phyloP scores from a whole-genome alignment of 2,888 invertebrate genomes.

The Vandiemenella viatica region DNA sequence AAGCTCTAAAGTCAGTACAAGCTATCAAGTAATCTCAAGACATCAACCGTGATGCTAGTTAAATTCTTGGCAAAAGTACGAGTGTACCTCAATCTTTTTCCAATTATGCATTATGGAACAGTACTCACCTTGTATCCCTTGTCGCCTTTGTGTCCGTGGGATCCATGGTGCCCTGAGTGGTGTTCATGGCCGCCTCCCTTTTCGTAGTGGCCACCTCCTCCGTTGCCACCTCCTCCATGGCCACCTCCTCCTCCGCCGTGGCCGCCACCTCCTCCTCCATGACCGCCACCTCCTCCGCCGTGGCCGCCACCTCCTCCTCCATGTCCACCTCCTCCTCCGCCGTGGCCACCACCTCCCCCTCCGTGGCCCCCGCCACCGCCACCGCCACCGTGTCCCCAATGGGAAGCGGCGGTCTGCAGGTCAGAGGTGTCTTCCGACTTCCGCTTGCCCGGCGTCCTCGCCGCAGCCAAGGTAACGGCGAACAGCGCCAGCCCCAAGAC shows the following conservation, averaged over 20 bases:
- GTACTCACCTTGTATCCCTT: conserved; percentile 56
- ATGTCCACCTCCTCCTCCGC: conserved; percentile 11
- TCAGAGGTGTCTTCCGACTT: not conserved
- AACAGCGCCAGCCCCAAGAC: not conserved
- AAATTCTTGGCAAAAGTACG: too few relatives aligned
- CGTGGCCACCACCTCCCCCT: conserved; percentile 13
- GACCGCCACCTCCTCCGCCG: conserved; percentile 4
- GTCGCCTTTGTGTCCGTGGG: conserved; percentile 43
- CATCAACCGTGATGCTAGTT: too few relatives aligned
- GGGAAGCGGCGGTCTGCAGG: not conserved
- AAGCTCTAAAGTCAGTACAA: too few relatives aligned
- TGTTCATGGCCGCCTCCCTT: conserved; percentile 41
- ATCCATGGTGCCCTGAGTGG: conserved; percentile 37
- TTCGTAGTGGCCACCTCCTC: conserved; percentile 14
- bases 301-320: conserved; percentile 15
- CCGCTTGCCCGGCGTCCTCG: not conserved
- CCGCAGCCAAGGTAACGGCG: not conserved
- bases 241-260: conserved; percentile 5
- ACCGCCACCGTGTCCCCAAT: conserved; percentile 12
- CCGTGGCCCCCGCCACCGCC: conserved; percentile 3
- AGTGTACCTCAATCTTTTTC: too few relatives aligned
- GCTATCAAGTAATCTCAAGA: too few relatives aligned
- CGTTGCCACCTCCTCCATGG: conserved; percentile 4
- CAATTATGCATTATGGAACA: too few relatives aligned
- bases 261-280: conserved; percentile 5